Conservation (phyloP, 2,888 invertebrate species). For the Nymphalis c-album region DNA sequence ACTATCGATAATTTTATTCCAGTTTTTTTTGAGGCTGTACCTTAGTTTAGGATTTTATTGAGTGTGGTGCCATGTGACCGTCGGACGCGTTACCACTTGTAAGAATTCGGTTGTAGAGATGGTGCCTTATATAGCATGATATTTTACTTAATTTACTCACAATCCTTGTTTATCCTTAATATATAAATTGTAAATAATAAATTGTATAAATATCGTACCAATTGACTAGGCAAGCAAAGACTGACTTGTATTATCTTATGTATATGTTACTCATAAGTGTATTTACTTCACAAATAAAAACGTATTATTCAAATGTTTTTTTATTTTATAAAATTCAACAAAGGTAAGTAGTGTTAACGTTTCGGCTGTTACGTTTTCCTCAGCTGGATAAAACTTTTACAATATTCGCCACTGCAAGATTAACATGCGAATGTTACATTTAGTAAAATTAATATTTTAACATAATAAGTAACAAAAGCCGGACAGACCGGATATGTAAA, state of each 20-base stretch:
- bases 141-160: conserved; percentile 31
- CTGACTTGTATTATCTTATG: conserved; percentile 76
- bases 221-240: conserved; percentile 79
- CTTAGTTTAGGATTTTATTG: conserved; percentile 30
- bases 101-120: conserved; percentile 43
- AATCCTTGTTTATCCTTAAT: conserved; percentile 20
- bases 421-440: no score
- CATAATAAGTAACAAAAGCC: no score
- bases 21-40: conserved; percentile 54
- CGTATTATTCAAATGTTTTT: conserved; percentile 52
- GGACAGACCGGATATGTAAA: no score
- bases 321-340: conserved; percentile 33
- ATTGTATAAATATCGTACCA: conserved; percentile 62
- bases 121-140: conserved; percentile 52
- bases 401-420: no score
- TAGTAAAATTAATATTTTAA: no score
- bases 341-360: no score
- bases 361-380: no score
- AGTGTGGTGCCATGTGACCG: conserved; percentile 56
- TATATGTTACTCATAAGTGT: conserved; percentile 67
- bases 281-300: conserved; percentile 67
- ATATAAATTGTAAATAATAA: conserved; percentile 39
- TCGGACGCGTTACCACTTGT: conserved; percentile 56
- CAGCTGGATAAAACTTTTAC: no score
- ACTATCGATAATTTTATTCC: conserved; percentile 49